phyloP scores from a whole-genome alignment of 2,888 invertebrate genomes.

The Apocheima hispidaria region DNA sequence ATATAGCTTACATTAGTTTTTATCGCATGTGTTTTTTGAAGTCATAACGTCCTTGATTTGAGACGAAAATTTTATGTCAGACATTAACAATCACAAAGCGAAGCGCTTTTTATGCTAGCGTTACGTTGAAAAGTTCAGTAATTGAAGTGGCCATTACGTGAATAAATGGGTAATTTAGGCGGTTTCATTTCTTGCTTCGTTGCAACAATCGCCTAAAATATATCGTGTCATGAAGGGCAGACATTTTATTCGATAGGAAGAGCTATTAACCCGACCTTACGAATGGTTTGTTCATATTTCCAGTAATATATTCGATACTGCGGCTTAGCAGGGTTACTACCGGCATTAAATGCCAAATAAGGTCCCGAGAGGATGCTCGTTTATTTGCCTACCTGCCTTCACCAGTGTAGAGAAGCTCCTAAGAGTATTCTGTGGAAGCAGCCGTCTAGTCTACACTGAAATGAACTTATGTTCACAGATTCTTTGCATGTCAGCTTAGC shows the following conservation, averaged over 20 bases:
- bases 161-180: constrained; percentile 38
- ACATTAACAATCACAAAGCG: constrained; percentile 16
- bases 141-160: constrained; percentile 37
- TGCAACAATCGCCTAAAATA: constrained; percentile 25
- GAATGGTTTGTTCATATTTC: constrained; percentile 29
- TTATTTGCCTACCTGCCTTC: constrained; percentile 22
- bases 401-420: no score
- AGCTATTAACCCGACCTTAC: constrained; percentile 34
- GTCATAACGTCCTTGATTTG: no score
- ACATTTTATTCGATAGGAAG: constrained; percentile 27
- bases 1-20: not conserved
- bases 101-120: constrained; percentile 24
- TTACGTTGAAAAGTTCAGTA: constrained; percentile 35
- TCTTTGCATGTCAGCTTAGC: no score
- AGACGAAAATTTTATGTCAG: constrained; percentile 21
- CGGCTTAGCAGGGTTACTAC: constrained; percentile 24
- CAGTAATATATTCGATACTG: constrained; percentile 34
- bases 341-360: constrained; percentile 42
- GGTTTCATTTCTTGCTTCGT: constrained; percentile 34
- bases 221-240: constrained; percentile 23
- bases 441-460: constrained; percentile 35
- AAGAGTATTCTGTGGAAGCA: no score
- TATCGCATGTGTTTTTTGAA: not conserved
- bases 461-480: constrained; percentile 34
- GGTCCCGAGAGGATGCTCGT: constrained; percentile 25